Evolutionary conservation across 1,140 invertebrate species (phyloP).

Genomic region (Zaprionus africanus): DNA sequence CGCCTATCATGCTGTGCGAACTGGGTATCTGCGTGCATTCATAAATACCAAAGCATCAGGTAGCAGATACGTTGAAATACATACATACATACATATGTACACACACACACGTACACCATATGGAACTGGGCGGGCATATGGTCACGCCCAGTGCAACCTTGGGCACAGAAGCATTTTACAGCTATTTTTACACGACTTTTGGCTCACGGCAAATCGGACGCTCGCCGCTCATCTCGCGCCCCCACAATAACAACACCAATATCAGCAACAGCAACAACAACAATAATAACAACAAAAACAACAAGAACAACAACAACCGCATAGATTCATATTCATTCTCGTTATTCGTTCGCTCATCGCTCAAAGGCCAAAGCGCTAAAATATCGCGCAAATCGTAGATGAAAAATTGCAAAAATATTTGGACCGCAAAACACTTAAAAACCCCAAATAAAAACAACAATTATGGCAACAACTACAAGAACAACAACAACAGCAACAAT

Average conservation of each 20-base stretch:
- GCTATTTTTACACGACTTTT: slow-evolving; percentile 65
- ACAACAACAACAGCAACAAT: slow-evolving; percentile 9
- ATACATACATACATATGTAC: background rate
- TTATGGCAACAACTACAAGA: slow-evolving; percentile 8
- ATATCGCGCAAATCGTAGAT: slow-evolving; percentile 57
- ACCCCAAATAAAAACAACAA: slow-evolving; percentile 37
- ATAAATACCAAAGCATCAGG: slow-evolving; percentile 31
- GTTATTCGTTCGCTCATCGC: slow-evolving; percentile 3
- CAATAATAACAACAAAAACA: background rate
- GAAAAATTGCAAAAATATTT: slow-evolving; percentile 53
- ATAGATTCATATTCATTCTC: slow-evolving; percentile 12
- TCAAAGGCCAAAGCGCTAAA: slow-evolving; percentile 43
- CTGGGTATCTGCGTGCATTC: background rate
- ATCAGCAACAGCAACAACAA: background rate
- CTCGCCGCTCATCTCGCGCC: background rate
- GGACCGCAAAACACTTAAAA: slow-evolving; percentile 56
- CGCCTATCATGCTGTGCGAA: background rate
- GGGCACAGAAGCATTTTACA: slow-evolving; percentile 57
- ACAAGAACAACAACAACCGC: background rate
- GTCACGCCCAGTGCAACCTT: slow-evolving; percentile 43
- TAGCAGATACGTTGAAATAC: slow-evolving; percentile 37
- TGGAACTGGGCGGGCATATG: slow-evolving; percentile 36
- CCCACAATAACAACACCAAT: background rate
- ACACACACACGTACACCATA: slow-evolving; percentile 19
- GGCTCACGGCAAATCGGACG: slow-evolving; percentile 2